Evolutionary conservation across 2,797 vertebrate genomes (phyloP).

Genomic region (Pipistrellus pipistrellus): DNA sequence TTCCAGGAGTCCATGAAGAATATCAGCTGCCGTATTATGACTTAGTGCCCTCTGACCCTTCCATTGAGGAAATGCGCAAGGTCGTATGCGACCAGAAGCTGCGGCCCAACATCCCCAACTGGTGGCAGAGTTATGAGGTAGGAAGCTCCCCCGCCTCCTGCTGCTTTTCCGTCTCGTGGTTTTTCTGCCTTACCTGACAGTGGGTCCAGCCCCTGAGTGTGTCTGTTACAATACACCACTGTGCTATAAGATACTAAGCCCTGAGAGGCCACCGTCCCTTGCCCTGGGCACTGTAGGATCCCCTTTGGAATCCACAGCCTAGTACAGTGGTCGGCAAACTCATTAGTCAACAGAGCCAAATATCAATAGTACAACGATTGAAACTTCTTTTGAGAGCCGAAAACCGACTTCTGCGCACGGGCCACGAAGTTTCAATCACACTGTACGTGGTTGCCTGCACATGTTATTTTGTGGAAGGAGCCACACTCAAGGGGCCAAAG

Average conservation of each 20-base stretch:
- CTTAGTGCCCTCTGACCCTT: constrained; percentile 98
- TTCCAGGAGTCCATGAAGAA: constrained; percentile 96
- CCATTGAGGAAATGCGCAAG: constrained; percentile 99
- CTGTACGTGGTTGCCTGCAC: no score
- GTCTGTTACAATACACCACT: background rate
- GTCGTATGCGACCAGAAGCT: constrained; percentile 99
- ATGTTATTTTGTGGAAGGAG: no score
- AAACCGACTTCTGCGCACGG: no score
- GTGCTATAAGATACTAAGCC: rapidly evolving
- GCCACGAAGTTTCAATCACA: no score
- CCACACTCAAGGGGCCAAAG: no score
- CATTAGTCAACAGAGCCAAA: no score
- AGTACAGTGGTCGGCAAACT: background rate
- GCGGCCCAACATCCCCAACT: constrained; percentile 97
- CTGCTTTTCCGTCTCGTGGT: background rate
- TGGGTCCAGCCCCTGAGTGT: background rate
- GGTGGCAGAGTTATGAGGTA: constrained; percentile 99
- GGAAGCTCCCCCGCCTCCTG: background rate
- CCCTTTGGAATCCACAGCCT: background rate
- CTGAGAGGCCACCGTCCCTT: background rate
- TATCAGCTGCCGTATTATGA: constrained; percentile 99
- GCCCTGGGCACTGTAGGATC: background rate
- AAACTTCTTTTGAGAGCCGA: no score
- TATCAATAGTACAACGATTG: no score
- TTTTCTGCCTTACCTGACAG: background rate